Base-by-base conservation (phyloP, 2,797 vertebrate genomes). In the Pipistrellus pygmaeus region DNA sequence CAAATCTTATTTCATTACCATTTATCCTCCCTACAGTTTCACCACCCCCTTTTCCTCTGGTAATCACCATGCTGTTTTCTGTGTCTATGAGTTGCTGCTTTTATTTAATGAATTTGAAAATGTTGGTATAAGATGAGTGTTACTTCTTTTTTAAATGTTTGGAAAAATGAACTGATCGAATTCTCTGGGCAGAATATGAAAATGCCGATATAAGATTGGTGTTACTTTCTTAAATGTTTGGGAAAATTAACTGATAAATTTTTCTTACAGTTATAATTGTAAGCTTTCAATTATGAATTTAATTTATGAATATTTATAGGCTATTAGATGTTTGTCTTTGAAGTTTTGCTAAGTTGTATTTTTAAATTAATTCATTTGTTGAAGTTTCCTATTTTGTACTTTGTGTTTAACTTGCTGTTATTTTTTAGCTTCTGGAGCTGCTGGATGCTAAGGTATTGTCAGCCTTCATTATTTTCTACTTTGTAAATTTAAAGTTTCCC, bases 281-380 rank as follows among this genome's bases (percentile, higher is more conserved):
- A 30, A 38, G 21, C n/a, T 84, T 85, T 84, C 27, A 88, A 41
- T 57, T 90, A 84, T 57, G 1, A 46, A 85, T 85, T 94, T 41
- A 94, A 20, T 75, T 78, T 81, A 53, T 38, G 72, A 81, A 81
- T 88, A 88, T 14, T 27, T 44, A 80, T 44, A 80, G 23, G 30
- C 18, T 46, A 27, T 66, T 30, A 84, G 20, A 72, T 60, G 51
- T 73, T 76, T 78, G 32, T 77, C 60, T 46, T 41, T 62, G 15
- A 68, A 11, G 32, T 69, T 91, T 69, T 80, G 78, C 80, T 85
- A 25, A 80, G 20, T 38, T 80, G 27, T 53, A 9, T 15, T 86
- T 91, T 93, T 73, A 18, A 84, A 48, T 88, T 87, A 81, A 72
- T 73, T 12, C 6, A 38, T 20, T 88, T n/a, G 23, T 83, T 91